Percentiles rank a stretch among this genome's conserved stretches.
Conservation (phyloP, 2,113 vertebrate genomes). For the Lophius piscatorius region DNA sequence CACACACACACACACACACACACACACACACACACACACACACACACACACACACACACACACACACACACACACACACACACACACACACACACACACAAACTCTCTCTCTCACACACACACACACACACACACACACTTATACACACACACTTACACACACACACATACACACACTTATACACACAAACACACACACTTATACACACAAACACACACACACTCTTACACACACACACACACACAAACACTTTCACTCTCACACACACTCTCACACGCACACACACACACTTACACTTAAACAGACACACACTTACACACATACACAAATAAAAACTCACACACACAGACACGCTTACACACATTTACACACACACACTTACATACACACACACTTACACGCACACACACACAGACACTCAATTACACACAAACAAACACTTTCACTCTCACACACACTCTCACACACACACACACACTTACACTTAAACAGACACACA, state of each 20-base stretch:
- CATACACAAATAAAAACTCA: constrained; percentile 39
- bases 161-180: constrained; percentile 18
- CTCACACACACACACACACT: constrained; percentile 38
- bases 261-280: not conserved
- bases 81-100: constrained; percentile 36
- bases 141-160: constrained; percentile 19
- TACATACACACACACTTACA: constrained; percentile 24
- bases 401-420: constrained; percentile 40
- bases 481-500: constrained; percentile 25
- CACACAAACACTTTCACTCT: too few relatives aligned
- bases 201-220: constrained; percentile 40
- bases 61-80: constrained; percentile 40
- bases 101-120: too few relatives aligned
- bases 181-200: constrained; percentile 41
- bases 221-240: constrained; percentile 32
- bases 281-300: constrained; percentile 31
- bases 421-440: too few relatives aligned
- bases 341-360: constrained; percentile 31
- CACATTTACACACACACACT: constrained; percentile 22
- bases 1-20: not conserved
- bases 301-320: constrained; percentile 41
- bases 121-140: constrained; percentile 32
- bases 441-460: constrained; percentile 41
- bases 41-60: constrained; percentile 42
- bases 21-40: constrained; percentile 31